phyloP scores from a whole-genome alignment of 2,113 vertebrate species.

The Ancistrus triradiatus region DNA sequence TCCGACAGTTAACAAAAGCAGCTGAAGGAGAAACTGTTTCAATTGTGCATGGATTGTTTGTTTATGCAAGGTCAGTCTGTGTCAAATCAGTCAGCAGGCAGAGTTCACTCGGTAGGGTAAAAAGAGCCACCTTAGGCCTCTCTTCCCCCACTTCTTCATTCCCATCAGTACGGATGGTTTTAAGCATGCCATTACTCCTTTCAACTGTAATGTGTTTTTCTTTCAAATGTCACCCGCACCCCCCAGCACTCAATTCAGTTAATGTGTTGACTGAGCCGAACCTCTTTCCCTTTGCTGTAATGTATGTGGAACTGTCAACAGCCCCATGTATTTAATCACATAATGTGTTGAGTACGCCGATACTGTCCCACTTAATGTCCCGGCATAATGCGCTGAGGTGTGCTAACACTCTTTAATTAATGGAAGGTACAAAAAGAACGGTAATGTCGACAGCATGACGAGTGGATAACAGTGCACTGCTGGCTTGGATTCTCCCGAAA shows the following conservation, averaged over 20 bases:
- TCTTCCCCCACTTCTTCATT: conserved; percentile 39
- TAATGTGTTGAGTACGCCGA: conserved; percentile 57
- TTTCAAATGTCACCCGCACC: conserved; percentile 63
- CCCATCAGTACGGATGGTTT: conserved; percentile 62
- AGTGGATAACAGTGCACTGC: not conserved
- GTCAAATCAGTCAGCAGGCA: conserved; percentile 61
- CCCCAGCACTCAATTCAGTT: conserved; percentile 53
- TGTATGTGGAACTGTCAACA: conserved; percentile 65
- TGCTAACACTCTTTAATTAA: conserved; percentile 15
- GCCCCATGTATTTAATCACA: conserved; percentile 51
- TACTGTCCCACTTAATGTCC: conserved; percentile 55
- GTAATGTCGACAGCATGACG: not conserved
- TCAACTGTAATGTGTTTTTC: conserved; percentile 68
- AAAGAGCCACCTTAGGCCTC: conserved; percentile 63
- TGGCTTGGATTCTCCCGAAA: not conserved
- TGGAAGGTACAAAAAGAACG: not conserved
- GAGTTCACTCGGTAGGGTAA: conserved; percentile 59
- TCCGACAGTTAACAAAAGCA: conserved; percentile 13
- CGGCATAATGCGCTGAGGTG: conserved; percentile 47
- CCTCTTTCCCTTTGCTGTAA: conserved; percentile 50
- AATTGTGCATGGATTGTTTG: conserved; percentile 53
- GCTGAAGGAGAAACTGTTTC: conserved; percentile 40
- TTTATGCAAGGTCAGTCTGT: conserved; percentile 57
- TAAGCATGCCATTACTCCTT: conserved; percentile 58
- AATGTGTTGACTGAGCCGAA: conserved; percentile 60